Evolutionary conservation across 2,113 vertebrate species (phyloP).

Genomic region (Lampris incognitus): DNA sequence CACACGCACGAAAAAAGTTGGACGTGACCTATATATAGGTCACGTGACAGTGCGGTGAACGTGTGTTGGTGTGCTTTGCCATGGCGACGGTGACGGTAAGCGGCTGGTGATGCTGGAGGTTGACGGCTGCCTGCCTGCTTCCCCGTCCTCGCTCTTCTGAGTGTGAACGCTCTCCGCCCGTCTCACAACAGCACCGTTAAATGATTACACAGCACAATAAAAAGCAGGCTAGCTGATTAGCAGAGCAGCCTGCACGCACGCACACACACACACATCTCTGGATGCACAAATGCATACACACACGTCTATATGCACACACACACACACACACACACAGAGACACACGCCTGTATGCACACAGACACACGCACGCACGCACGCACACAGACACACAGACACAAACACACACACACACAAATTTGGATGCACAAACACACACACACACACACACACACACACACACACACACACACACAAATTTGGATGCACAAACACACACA

Average conservation of each 20-base stretch:
- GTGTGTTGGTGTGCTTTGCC: not conserved
- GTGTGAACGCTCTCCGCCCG: slow-evolving; percentile 16
- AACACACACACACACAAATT: not conserved
- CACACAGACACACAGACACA: slow-evolving; percentile 39
- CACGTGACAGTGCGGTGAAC: not conserved
- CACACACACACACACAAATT: not conserved
- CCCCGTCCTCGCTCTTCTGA: slow-evolving; percentile 13
- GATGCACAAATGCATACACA: slow-evolving; percentile 36
- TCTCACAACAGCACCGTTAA: slow-evolving; percentile 37
- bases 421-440: slow-evolving; percentile 56
- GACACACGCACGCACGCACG: slow-evolving; percentile 53
- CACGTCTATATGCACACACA: slow-evolving; percentile 7
- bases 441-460: slow-evolving; percentile 46
- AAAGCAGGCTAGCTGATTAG: slow-evolving; percentile 60
- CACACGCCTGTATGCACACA: slow-evolving; percentile 67
- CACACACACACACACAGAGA: slow-evolving; percentile 29
- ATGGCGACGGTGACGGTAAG: slow-evolving; percentile 3
- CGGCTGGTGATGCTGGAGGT: not conserved
- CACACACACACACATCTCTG: too few relatives aligned
- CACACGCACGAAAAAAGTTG: too few relatives aligned
- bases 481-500: not conserved
- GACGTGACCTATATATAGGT: not conserved
- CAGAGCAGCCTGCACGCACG: slow-evolving; percentile 44
- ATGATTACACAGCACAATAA: slow-evolving; percentile 54
- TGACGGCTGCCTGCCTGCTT: not conserved